These are phyloP conservation scores for Hydriomena furcata DNA, from an alignment of 2,888 invertebrate species.

Conservation along the genomic window DNA sequence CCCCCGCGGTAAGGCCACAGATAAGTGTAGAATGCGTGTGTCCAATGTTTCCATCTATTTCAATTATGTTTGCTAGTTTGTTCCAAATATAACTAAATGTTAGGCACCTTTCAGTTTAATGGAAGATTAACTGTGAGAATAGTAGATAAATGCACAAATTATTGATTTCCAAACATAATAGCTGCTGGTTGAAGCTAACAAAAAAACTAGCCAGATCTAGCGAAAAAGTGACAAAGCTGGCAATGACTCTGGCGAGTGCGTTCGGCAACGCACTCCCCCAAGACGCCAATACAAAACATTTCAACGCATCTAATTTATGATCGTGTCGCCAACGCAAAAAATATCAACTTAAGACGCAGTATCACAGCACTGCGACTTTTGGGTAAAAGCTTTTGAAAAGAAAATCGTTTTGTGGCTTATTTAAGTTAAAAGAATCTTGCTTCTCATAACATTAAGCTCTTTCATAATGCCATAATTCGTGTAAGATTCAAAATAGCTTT, in stretches of 20 bases:
- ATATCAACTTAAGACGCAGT: slow-evolving; percentile 65
- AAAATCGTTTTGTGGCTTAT: too few relatives aligned
- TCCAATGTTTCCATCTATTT: slow-evolving; percentile 2
- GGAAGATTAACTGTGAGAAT: too few relatives aligned
- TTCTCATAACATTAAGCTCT: too few relatives aligned
- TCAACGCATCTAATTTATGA: slow-evolving; percentile 81
- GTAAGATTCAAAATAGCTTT: too few relatives aligned
- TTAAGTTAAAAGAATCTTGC: too few relatives aligned
- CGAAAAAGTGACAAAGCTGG: slow-evolving; percentile 58
- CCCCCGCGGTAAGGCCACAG: slow-evolving; percentile 45
- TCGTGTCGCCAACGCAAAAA: slow-evolving; percentile 74
- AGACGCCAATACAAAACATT: slow-evolving; percentile 76
- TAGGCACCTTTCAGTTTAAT: too few relatives aligned
- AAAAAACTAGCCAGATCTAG: not conserved
- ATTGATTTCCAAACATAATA: not conserved
- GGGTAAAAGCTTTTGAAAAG: too few relatives aligned
- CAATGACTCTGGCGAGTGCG: slow-evolving; percentile 69
- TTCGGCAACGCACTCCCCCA: slow-evolving; percentile 57
- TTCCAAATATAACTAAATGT: not conserved
- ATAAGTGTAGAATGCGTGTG: slow-evolving; percentile 7
- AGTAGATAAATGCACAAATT: too few relatives aligned
- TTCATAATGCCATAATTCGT: too few relatives aligned
- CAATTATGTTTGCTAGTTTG: not conserved
- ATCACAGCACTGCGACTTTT: slow-evolving; percentile 23
- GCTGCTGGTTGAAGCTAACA: not conserved